Conservation (phyloP, 1,140 invertebrate species). For the Phymorhynchus buccinoides region DNA sequence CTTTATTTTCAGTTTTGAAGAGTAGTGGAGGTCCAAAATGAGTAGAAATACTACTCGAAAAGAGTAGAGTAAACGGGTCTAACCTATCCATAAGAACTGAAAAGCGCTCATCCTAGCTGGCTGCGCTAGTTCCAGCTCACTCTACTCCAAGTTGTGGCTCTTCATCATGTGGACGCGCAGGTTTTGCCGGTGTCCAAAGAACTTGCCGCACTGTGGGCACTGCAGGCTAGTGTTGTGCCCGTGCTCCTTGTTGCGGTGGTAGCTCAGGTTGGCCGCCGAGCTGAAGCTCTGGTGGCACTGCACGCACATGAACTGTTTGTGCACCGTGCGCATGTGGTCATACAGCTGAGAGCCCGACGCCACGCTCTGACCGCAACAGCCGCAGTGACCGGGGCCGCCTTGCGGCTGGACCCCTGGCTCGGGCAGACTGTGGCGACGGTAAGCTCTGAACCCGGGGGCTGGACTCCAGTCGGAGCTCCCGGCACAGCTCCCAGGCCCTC, state of each 20-base stretch:
- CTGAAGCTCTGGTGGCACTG: background rate
- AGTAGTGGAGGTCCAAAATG: too few relatives aligned
- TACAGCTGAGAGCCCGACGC: background rate
- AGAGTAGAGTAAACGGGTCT: too few relatives aligned
- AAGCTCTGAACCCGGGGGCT: background rate
- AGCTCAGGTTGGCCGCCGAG: conserved; percentile 6
- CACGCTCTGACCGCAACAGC: background rate
- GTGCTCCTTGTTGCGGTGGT: conserved; percentile 24
- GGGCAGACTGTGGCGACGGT: background rate
- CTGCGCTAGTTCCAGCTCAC: too few relatives aligned
- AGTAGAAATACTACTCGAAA: too few relatives aligned
- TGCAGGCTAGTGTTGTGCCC: conserved; percentile 1
- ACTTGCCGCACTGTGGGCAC: conserved; percentile 8
- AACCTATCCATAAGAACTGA: too few relatives aligned
- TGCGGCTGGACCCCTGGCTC: background rate
- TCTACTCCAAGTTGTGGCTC: too few relatives aligned
- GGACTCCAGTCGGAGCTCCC: background rate
- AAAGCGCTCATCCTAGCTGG: too few relatives aligned
- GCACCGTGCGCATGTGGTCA: background rate
- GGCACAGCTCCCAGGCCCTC: background rate
- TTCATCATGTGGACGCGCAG: background rate
- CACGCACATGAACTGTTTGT: background rate
- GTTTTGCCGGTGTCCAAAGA: conserved; percentile 10
- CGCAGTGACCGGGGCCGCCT: background rate
- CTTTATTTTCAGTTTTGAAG: too few relatives aligned